phyloP scores from a whole-genome alignment of 2,888 invertebrate species.

The Lasioglossum morio region DNA sequence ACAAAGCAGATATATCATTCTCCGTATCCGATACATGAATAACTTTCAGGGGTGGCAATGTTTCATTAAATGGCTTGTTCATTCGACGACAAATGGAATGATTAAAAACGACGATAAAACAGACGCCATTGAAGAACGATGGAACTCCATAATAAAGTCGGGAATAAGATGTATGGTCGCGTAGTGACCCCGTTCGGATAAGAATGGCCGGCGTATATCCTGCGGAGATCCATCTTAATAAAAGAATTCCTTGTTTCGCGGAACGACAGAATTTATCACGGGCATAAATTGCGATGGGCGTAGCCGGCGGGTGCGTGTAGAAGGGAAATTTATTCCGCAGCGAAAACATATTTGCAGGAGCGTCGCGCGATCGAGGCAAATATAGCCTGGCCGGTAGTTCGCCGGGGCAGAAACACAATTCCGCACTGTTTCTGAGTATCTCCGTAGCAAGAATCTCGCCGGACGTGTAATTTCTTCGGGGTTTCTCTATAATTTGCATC shows the following conservation, averaged over 20 bases:
- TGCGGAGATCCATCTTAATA: not conserved
- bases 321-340: not conserved
- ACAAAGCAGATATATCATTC: no score
- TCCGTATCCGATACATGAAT: no score
- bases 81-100: not conserved
- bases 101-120: not conserved
- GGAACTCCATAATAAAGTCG: not conserved
- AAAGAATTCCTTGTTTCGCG: slow-evolving; percentile 12
- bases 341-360: slow-evolving; percentile 18
- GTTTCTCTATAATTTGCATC: slow-evolving; percentile 57
- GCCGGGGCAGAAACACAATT: slow-evolving; percentile 7
- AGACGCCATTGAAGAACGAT: not conserved
- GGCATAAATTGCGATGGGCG: not conserved
- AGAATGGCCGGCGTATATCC: not conserved
- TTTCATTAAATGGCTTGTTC: not conserved
- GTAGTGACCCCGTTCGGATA: not conserved
- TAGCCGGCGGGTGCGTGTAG: not conserved
- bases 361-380: slow-evolving; percentile 31
- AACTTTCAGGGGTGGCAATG: no score
- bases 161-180: not conserved
- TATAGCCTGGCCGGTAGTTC: slow-evolving; percentile 8
- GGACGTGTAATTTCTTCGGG: slow-evolving; percentile 42
- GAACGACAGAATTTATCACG: slow-evolving; percentile 16
- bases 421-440: slow-evolving; percentile 20
- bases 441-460: slow-evolving; percentile 19